These are phyloP conservation scores for Rhyacichthys aspro DNA, from an alignment of 2,797 vertebrate genomes.

Conservation along the genomic window DNA sequence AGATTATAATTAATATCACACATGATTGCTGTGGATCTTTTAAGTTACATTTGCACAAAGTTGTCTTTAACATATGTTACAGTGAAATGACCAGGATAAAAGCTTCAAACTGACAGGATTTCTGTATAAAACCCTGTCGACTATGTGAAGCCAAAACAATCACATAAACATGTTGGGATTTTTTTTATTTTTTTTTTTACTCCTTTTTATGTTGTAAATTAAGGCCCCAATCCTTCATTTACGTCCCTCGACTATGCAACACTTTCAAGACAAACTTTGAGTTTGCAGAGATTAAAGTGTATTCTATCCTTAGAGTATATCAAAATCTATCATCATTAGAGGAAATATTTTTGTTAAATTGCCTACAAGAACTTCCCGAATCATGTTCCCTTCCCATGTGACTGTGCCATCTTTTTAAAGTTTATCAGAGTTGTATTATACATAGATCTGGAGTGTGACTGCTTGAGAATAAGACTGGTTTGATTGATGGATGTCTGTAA, in stretches of 20 bases:
- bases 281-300: conserved; percentile 61
- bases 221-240: conserved; percentile 23
- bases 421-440: conserved; percentile 68
- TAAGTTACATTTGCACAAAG: conserved; percentile 69
- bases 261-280: conserved; percentile 51
- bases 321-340: conserved; percentile 61
- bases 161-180: conserved; percentile 44
- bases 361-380: conserved; percentile 42
- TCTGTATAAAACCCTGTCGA: conserved; percentile 5
- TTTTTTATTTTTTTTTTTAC: conserved; percentile 46
- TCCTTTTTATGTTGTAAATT: conserved; percentile 53
- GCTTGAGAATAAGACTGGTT: conserved; percentile 52
- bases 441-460: conserved; percentile 49
- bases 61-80: conserved; percentile 42
- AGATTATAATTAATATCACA: conserved; percentile 55
- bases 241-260: conserved; percentile 77
- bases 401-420: conserved; percentile 76
- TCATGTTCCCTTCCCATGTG: conserved; percentile 61
- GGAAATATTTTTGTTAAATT: conserved; percentile 73
- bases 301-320: conserved; percentile 65
- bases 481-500: conserved; percentile 64
- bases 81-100: conserved; percentile 15
- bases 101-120: conserved; percentile 22
- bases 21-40: conserved; percentile 70
- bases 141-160: conserved; percentile 55